Evolutionary conservation across 2,797 vertebrate genomes (phyloP).

Genomic region (Neoniphon sammara): DNA sequence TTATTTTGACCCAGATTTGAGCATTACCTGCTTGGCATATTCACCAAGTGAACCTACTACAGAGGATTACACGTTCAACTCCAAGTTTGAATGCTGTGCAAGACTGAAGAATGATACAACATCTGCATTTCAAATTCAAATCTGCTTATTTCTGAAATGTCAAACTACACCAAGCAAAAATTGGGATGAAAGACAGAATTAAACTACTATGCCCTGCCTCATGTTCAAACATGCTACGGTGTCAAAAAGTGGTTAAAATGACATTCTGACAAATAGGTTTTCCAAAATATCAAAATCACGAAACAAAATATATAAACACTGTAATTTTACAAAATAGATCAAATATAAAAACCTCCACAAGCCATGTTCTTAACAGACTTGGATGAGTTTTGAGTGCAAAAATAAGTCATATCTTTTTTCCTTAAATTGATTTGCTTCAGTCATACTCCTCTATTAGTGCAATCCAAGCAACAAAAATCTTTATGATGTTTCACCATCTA

Average conservation of each 20-base stretch:
- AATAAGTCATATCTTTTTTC: slow-evolving; percentile 43
- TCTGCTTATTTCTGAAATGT: slow-evolving; percentile 4
- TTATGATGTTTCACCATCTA: slow-evolving; percentile 31
- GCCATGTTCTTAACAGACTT: slow-evolving; percentile 78
- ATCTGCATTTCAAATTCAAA: neutral
- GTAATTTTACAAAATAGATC: slow-evolving; percentile 51
- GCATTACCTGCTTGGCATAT: slow-evolving; percentile 19
- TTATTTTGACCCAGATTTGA: slow-evolving; percentile 11
- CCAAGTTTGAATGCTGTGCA: slow-evolving; percentile 15
- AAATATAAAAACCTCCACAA: slow-evolving; percentile 63
- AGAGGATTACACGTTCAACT: slow-evolving; percentile 22
- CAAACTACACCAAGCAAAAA: slow-evolving; percentile 25
- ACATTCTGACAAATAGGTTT: slow-evolving; percentile 52
- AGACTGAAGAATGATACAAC: slow-evolving; percentile 1
- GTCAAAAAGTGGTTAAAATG: slow-evolving; percentile 74
- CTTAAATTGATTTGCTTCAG: slow-evolving; percentile 53
- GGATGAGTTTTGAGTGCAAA: slow-evolving; percentile 81
- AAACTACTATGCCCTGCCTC: neutral
- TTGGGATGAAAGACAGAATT: slow-evolving; percentile 17
- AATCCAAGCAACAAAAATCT: slow-evolving; percentile 62
- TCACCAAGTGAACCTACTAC: slow-evolving; percentile 14
- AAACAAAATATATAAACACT: slow-evolving; percentile 61
- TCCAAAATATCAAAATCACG: slow-evolving; percentile 51
- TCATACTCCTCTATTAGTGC: slow-evolving; percentile 72
- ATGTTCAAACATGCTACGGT: slow-evolving; percentile 19